Evolutionary conservation across 2,888 invertebrate genomes (phyloP), one percentile per base, ranked within the genome.

Genomic region (Tetragonisca angustula): DNA sequence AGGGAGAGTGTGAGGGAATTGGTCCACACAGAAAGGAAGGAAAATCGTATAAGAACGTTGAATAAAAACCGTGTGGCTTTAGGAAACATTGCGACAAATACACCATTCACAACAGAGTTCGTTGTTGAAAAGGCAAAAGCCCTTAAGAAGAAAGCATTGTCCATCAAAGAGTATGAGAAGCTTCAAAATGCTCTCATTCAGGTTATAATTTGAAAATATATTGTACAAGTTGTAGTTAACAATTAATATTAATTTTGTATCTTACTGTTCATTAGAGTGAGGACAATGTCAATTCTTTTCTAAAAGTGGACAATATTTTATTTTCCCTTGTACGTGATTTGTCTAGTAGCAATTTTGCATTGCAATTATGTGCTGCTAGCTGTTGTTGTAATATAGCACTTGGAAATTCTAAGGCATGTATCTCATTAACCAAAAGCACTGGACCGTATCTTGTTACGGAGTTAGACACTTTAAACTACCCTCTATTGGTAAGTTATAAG

Each of bases 301-400:
- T 95, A n/a, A 91, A 92, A 84, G 92, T 94, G 17, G 89, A 91
- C 27, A 95, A 95, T 32, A 94, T 95, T 17, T 84, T 96, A 54
- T 93, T 95, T 81, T 95, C 95, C 0, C 87, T 96, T 24, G 95
- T 95, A 2, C 94, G 96, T 32, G 96, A 96, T 89, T 88, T 96
- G 24, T 76, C 94, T 94, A 95, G 96, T 70, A 90, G 90, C n/a
- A 94, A 95, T 84, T 94, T 95, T 2, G 94, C 90, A n/a, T 93
- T 95, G 67, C 96, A 96, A 89, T 92, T 95, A 62, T 94, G 94
- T 3, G 95, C 96, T 0, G 95, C 95, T 0, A 95, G 95, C 32
- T 96, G 96, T 87, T 94, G 95, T 72, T 96, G 96, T 86, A 96
- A 96, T 91, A 91, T 96, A 73, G 94, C 96, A 0, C 92, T 96